Conservation (phyloP, 2,888 invertebrate species). For the Harpalus rufipes region DNA sequence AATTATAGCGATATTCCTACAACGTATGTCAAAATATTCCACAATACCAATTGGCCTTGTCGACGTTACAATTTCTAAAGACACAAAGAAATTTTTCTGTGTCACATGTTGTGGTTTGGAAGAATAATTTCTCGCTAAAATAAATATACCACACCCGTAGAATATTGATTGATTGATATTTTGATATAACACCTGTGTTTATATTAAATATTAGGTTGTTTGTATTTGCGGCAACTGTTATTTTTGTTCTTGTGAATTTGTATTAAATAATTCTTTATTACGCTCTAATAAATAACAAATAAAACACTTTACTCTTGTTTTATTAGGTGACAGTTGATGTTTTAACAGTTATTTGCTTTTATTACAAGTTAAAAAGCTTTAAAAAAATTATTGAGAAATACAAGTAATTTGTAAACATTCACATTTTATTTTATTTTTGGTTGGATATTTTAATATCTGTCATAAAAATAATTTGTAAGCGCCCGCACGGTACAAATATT, state of each 20-base stretch:
- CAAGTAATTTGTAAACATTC: too few relatives aligned
- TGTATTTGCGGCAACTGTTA: background rate
- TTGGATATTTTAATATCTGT: too few relatives aligned
- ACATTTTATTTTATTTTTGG: too few relatives aligned
- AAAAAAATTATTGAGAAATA: too few relatives aligned
- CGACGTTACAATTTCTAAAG: constrained; percentile 21
- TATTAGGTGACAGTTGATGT: background rate
- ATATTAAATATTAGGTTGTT: background rate
- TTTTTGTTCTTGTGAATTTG: background rate
- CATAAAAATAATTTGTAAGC: too few relatives aligned
- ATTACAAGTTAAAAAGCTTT: background rate
- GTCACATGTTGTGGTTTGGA: constrained; percentile 24
- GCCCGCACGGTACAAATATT: too few relatives aligned
- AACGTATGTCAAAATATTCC: constrained; percentile 49
- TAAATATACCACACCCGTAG: background rate
- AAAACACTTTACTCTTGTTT: background rate
- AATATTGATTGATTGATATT: constrained; percentile 1
- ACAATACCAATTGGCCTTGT: constrained; percentile 28
- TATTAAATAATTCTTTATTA: background rate
- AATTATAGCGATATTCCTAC: constrained; percentile 15
- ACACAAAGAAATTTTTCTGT: constrained; percentile 37
- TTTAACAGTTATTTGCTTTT: background rate
- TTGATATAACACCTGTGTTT: background rate
- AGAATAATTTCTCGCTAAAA: constrained; percentile 3
- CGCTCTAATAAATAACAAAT: background rate